A percentile compares a stretch with the other conserved stretches of the same genome.
phyloP scores from a whole-genome alignment of 2,797 vertebrate genomes.

The Halcyon leucocephala region DNA sequence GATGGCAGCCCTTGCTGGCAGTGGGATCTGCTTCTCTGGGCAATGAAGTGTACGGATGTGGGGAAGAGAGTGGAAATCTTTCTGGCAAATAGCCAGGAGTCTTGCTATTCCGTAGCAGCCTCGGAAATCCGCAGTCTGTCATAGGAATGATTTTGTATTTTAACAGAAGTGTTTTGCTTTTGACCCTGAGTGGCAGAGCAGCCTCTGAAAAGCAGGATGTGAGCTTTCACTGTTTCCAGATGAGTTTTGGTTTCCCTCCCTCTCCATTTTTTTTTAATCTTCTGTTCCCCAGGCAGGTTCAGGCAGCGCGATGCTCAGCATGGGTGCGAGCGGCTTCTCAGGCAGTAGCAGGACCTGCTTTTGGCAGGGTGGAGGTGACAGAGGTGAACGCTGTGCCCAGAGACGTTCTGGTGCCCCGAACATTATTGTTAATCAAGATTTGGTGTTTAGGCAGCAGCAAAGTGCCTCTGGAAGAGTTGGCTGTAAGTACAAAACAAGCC shows the following conservation, averaged over 20 bases:
- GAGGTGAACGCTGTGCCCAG: background rate
- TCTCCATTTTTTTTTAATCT: background rate
- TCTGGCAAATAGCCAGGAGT: background rate
- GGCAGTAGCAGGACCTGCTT: background rate
- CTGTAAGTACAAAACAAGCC: background rate
- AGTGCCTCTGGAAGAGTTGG: background rate
- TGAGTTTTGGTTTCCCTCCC: background rate
- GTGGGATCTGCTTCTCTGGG: background rate
- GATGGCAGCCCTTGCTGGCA: background rate
- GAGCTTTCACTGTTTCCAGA: background rate
- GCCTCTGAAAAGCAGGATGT: background rate
- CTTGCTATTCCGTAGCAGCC: background rate
- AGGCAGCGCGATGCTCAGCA: background rate
- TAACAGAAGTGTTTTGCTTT: background rate
- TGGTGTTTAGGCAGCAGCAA: background rate
- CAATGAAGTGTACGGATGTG: background rate
- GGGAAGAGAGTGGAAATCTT: background rate
- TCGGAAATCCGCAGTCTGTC: background rate
- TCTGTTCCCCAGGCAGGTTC: background rate
- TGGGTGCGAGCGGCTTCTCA: fast-evolving
- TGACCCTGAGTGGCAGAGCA: background rate
- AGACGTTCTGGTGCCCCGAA: background rate
- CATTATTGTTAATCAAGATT: fast-evolving
- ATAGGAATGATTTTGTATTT: background rate
- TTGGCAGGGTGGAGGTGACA: background rate